phyloP scores from a whole-genome alignment of 92 coral and sea anemone genomes.

The Heliopora coerulea region DNA sequence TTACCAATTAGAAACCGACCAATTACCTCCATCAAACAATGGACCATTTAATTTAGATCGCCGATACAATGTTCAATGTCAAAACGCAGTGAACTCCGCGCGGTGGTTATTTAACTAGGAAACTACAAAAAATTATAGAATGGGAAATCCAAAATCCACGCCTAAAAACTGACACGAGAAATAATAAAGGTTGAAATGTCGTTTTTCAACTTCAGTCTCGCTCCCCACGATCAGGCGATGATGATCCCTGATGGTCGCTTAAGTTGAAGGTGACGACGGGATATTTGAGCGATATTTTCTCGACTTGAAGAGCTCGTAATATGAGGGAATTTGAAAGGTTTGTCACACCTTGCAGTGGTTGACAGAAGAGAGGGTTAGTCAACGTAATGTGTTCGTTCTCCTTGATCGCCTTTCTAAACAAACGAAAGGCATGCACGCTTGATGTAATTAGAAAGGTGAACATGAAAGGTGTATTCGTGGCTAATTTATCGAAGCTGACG shows the following conservation, averaged over 20 bases:
- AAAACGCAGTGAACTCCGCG: background rate
- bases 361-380: background rate
- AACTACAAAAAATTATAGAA: constrained; percentile 3
- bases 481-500: background rate
- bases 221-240: too few relatives aligned
- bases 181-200: too few relatives aligned
- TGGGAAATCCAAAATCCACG: too few relatives aligned
- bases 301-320: background rate
- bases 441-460: background rate
- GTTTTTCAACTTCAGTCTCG: too few relatives aligned
- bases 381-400: background rate
- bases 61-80: background rate
- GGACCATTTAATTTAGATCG: background rate
- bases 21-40: background rate
- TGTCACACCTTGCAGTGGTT: background rate
- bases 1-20: background rate
- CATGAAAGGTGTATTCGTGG: background rate
- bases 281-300: background rate
- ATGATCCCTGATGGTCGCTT: too few relatives aligned
- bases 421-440: background rate
- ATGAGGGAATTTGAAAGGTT: background rate
- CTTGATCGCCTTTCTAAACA: background rate
- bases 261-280: background rate
- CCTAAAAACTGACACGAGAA: too few relatives aligned
- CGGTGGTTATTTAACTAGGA: constrained; percentile 9